Evolutionary conservation across 2,113 vertebrate species (phyloP), one percentile per base, ranked within the genome.

Genomic region (Saccopteryx leptura): DNA sequence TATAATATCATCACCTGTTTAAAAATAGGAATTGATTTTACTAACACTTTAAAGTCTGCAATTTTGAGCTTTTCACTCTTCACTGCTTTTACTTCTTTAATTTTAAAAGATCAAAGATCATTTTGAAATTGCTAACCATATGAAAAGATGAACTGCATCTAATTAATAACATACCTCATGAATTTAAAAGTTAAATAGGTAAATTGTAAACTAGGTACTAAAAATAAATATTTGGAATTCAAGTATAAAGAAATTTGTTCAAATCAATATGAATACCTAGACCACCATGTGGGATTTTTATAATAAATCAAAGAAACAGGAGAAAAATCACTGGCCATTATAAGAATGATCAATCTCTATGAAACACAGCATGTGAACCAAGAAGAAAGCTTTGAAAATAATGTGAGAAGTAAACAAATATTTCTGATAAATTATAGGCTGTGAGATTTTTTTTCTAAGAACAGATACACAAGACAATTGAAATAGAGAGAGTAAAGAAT

Each of bases 1-100:
- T 63, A 97, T 71, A 79, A 97, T 80, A 6, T 97, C 69, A 31
- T 97, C 60, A 97, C 90, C 98, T 98, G 82, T 66, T 69, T 66
- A n/a, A 88, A 96, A 89, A 94, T 12, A 68, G 11, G 54, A 78
- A 81, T 5, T 4, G 0, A 90, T 82, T 89, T 92, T 86, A 88
- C 1, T 88, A 80, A 88, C 78, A 80, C 75, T 69, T 33, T 65
- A 88, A 92, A 63, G 19, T 75, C 48, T 93, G 14, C 65, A 91
- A 85, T 84, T 88, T 18, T 60, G 65, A 92, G 18, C 11, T 69
- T 91, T 93, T 76, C 24, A 86, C 5, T 9, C 14, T 56, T n/a
- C 7, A 85, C 11, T 93, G 46, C 4, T 93, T 68, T 86, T 80
- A 65, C 3, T 80, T 26, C 8, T 84, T 90, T 90, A 65, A 74